Percentiles rank a stretch among this genome's conserved stretches.
Evolutionary conservation across 2,113 vertebrate genomes (phyloP).

Genomic region (Laticauda laticaudata): DNA sequence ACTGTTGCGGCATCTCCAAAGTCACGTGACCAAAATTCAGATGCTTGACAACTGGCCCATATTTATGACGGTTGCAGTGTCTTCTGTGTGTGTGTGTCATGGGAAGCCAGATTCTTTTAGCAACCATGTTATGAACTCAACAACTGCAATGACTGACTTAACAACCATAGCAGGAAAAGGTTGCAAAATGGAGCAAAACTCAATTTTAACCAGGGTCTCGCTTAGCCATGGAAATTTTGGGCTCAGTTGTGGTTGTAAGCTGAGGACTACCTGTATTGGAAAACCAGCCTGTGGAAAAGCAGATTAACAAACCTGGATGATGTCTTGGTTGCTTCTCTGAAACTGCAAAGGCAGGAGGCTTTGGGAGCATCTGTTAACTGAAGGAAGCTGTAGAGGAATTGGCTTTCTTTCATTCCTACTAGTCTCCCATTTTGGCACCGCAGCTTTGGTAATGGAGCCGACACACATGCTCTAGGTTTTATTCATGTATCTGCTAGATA

Average conservation of each 20-base stretch:
- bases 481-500: background rate
- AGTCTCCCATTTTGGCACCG: background rate
- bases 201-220: background rate
- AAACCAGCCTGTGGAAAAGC: no score
- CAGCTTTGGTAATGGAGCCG: background rate
- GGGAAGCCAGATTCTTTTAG: background rate
- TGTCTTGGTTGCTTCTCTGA: background rate
- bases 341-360: background rate
- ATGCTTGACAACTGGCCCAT: background rate
- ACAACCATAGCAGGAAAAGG: background rate
- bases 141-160: background rate
- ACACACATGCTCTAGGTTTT: background rate
- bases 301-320: no score
- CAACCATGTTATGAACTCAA: background rate
- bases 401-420: no score
- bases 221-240: background rate
- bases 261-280: background rate
- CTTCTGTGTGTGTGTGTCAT: background rate
- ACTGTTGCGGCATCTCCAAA: background rate
- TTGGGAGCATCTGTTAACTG: background rate
- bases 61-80: background rate
- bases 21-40: background rate
- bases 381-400: background rate
- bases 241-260: background rate
- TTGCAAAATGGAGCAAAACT: background rate